A percentile compares a stretch with the other conserved stretches of the same genome.
These are phyloP conservation scores for Junonia oenone DNA, from an alignment of 2,888 invertebrate genomes.

Conservation along the genomic window DNA sequence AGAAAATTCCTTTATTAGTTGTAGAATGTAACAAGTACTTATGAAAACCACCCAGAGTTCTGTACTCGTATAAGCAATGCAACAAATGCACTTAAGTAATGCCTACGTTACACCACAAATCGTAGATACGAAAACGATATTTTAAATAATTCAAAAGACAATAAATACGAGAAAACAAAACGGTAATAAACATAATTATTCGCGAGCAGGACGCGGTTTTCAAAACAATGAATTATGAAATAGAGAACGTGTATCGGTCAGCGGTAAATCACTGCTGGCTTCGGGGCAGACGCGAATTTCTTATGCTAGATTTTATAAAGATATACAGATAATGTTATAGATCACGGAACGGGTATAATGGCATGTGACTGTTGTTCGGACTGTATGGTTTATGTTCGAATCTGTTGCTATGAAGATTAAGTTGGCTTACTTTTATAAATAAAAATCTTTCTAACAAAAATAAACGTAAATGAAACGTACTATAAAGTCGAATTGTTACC, in stretches of 20 bases:
- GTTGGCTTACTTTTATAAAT: not conserved
- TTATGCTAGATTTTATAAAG: conserved; percentile 27
- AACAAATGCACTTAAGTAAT: not conserved
- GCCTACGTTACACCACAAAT: not conserved
- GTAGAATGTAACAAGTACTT: too few species aligned
- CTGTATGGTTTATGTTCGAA: not conserved
- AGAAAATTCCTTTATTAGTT: not conserved
- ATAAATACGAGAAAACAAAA: conserved; percentile 7
- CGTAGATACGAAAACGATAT: not conserved
- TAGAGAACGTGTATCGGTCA: conserved; percentile 11
- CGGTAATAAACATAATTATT: conserved; percentile 13
- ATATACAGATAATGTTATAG: conserved; percentile 15
- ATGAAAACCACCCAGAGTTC: too few species aligned
- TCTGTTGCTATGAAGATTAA: not conserved
- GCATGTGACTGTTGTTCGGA: not conserved
- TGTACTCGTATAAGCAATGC: not conserved
- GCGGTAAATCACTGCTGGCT: conserved; percentile 20
- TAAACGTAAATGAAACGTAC: too few species aligned
- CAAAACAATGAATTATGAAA: conserved; percentile 24
- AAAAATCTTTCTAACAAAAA: too few species aligned
- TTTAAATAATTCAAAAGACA: not conserved
- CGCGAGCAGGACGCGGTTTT: conserved; percentile 5
- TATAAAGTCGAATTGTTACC: too few species aligned
- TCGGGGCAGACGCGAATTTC: conserved; percentile 22
- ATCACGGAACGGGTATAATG: not conserved